phyloP scores from a whole-genome alignment of 2,797 vertebrate genomes.

The Chromobotia macracanthus region DNA sequence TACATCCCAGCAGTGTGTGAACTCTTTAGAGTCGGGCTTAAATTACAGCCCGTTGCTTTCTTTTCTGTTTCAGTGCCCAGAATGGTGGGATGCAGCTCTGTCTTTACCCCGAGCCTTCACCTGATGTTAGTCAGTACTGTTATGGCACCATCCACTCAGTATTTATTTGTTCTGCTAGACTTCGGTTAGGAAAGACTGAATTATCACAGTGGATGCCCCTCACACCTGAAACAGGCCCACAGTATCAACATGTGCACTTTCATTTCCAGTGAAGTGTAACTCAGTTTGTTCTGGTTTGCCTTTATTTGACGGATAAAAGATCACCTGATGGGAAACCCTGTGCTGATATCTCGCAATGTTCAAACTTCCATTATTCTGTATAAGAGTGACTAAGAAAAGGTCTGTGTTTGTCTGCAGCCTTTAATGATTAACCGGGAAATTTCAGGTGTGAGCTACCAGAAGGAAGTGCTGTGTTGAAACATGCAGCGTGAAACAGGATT shows the following conservation, averaged over 20 bases:
- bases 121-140: conserved; percentile 12
- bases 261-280: conserved; percentile 52
- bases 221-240: conserved; percentile 42
- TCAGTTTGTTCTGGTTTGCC: conserved; percentile 1
- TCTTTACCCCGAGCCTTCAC: not conserved
- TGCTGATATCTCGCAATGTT: not conserved
- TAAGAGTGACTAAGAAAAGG: conserved; percentile 21
- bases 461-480: conserved; percentile 64
- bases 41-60: not conserved
- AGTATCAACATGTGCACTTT: conserved; percentile 54
- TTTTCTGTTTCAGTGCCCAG: not conserved
- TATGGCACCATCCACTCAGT: not conserved
- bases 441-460: conserved; percentile 54
- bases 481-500: conserved; percentile 43
- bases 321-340: not conserved
- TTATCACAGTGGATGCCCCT: not conserved
- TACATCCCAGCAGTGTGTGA: not conserved
- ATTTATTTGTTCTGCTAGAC: not conserved
- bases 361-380: not conserved
- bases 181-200: not conserved
- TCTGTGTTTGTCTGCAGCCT: conserved; percentile 38
- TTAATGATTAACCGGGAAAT: conserved; percentile 69
- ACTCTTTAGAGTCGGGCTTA: conserved; percentile 8
- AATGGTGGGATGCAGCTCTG: not conserved
- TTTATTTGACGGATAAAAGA: not conserved